These are phyloP conservation scores for Sturnira hondurensis DNA, from an alignment of 2,113 vertebrate genomes.

Conservation along the genomic window DNA sequence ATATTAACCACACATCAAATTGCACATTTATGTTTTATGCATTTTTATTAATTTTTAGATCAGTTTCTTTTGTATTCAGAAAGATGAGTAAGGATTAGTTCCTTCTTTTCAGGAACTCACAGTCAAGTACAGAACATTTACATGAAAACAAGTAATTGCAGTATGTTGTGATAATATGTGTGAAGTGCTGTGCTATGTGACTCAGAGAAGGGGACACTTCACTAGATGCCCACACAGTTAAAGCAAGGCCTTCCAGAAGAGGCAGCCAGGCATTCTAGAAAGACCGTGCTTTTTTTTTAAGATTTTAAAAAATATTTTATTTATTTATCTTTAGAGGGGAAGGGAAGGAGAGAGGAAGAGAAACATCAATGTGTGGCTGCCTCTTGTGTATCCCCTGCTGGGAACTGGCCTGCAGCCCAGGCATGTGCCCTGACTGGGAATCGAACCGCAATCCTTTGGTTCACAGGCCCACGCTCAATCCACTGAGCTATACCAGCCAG, in stretches of 20 bases:
- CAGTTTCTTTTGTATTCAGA: background rate
- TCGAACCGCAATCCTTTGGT: no score
- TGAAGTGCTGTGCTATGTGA: background rate
- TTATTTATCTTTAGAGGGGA: no score
- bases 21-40: background rate
- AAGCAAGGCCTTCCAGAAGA: background rate
- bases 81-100: background rate
- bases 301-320: no score
- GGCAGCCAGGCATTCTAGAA: background rate
- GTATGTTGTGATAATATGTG: background rate
- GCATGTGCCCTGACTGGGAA: no score
- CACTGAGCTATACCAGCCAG: no score
- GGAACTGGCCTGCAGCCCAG: no score
- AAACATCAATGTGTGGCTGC: no score
- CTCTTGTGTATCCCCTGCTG: no score
- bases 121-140: background rate
- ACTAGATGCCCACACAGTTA: background rate
- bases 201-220: background rate
- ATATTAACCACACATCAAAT: background rate
- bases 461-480: no score
- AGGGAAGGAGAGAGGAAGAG: no score
- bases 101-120: background rate
- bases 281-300: no score
- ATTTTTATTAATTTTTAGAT: background rate
- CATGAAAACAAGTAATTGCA: background rate